Percentiles rank a stretch among this genome's conserved stretches.
Conservation (phyloP, 2,113 vertebrate genomes). For the Prionailurus bengalensis region DNA sequence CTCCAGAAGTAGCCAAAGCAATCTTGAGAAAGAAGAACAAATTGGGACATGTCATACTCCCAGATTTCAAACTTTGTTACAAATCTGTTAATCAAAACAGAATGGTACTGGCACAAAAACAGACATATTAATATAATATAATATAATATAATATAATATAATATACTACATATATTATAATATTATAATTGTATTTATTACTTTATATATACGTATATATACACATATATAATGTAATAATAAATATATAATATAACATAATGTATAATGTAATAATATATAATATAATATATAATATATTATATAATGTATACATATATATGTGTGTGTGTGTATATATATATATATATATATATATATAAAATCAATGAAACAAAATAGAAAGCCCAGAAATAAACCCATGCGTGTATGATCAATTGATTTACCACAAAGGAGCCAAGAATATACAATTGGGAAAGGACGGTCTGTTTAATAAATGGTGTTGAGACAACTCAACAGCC, state of each 20-base stretch:
- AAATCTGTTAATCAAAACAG: neutral
- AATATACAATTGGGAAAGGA: neutral
- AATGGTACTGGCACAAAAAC: neutral
- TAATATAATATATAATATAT: too few relatives aligned
- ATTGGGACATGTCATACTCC: neutral
- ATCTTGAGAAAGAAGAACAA: neutral
- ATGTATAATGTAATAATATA: too few relatives aligned
- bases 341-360: too few relatives aligned
- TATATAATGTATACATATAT: too few relatives aligned
- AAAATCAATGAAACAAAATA: neutral
- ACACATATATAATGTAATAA: too few relatives aligned
- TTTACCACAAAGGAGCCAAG: neutral
- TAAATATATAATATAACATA: too few relatives aligned
- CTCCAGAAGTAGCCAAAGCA: neutral
- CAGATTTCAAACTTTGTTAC: neutral
- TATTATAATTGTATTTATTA: too few relatives aligned
- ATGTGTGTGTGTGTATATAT: too few relatives aligned
- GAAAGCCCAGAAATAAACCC: neutral
- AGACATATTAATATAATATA: neutral
- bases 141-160: too few relatives aligned
- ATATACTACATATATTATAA: too few relatives aligned
- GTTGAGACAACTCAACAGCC: neutral
- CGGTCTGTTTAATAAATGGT: neutral
- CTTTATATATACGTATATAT: too few relatives aligned
- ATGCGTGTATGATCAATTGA: neutral